Evolutionary conservation across 2,113 vertebrate genomes (phyloP).

Genomic region (Polypterus bichir): DNA sequence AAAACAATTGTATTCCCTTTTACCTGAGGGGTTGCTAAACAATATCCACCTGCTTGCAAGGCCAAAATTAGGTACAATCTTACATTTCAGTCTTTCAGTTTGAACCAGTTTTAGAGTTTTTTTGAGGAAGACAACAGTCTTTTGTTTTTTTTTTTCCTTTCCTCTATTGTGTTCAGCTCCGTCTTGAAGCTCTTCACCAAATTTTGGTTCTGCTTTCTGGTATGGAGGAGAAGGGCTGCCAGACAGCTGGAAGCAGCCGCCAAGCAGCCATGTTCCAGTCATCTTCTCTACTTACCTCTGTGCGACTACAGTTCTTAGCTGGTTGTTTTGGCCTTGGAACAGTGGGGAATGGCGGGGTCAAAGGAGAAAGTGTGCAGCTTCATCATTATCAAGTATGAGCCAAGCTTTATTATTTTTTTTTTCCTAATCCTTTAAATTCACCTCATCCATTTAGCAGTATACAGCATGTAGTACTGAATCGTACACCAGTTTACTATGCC

Average conservation of each 20-base stretch:
- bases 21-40: too few relatives aligned
- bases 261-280: conserved; percentile 67
- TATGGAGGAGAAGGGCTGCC: conserved; percentile 88
- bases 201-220: conserved; percentile 85
- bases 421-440: too few relatives aligned
- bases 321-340: conserved; percentile 90
- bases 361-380: conserved; percentile 79
- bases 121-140: conserved; percentile 11
- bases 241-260: conserved; percentile 42
- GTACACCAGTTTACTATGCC: too few relatives aligned
- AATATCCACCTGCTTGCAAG: too few relatives aligned
- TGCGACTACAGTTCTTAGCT: conserved; percentile 86
- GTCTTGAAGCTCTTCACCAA: conserved; percentile 91
- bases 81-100: neutral
- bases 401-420: neutral
- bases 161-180: conserved; percentile 50
- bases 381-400: conserved; percentile 84
- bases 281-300: conserved; percentile 80
- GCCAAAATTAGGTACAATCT: neutral
- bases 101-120: neutral
- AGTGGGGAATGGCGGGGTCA: conserved; percentile 61
- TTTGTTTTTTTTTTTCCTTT: conserved; percentile 22
- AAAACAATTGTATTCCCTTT: too few relatives aligned
- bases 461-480: too few relatives aligned
- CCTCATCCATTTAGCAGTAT: too few relatives aligned